These are phyloP conservation scores for Lamproptera curius DNA, from an alignment of 2,888 invertebrate genomes.

Conservation along the genomic window DNA sequence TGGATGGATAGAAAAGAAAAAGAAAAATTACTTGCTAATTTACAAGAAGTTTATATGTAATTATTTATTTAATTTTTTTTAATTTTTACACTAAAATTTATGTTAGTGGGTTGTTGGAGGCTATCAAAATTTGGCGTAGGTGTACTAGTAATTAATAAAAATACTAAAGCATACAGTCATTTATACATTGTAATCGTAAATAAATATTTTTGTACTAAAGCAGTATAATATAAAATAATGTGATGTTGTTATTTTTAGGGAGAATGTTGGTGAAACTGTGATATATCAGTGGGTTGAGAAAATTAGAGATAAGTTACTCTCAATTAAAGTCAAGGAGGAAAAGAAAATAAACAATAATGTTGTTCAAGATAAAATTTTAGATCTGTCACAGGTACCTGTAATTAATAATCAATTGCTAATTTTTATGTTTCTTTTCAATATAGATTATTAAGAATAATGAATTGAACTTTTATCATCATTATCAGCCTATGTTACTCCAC, in stretches of 20 bases:
- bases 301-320: conserved; percentile 78
- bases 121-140: too few relatives aligned
- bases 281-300: conserved; percentile 87
- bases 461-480: too few relatives aligned
- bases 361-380: conserved; percentile 37
- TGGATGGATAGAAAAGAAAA: conserved; percentile 81
- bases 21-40: conserved; percentile 67
- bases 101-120: too few relatives aligned
- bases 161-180: too few relatives aligned
- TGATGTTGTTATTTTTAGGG: conserved; percentile 55
- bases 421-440: too few relatives aligned
- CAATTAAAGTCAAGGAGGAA: conserved; percentile 42
- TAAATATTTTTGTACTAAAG: background rate
- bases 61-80: background rate
- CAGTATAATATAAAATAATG: background rate
- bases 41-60: conserved; percentile 80
- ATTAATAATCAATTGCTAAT: background rate
- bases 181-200: too few relatives aligned
- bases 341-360: conserved; percentile 26
- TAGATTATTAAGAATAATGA: too few relatives aligned
- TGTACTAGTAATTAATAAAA: too few relatives aligned
- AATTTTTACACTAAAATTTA: background rate
- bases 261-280: conserved; percentile 83
- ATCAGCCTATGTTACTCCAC: too few relatives aligned
- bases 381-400: conserved; percentile 42